phyloP scores from a whole-genome alignment of 2,113 vertebrate genomes.

The Paracanthobrama guichenoti region DNA sequence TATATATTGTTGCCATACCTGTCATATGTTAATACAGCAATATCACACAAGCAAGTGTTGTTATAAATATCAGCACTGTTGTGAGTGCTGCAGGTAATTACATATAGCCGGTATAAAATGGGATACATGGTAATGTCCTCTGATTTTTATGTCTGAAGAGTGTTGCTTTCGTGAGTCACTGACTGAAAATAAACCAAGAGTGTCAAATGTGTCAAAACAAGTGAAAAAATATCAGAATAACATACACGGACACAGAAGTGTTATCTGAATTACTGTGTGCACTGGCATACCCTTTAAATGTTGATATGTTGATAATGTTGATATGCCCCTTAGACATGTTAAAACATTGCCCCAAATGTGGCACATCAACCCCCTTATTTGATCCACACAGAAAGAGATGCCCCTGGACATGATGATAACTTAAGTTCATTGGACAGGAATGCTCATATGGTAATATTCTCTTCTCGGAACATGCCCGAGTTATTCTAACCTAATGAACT shows the following conservation, averaged over 20 bases:
- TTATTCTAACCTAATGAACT: neutral
- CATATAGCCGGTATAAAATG: neutral
- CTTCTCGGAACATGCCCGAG: neutral
- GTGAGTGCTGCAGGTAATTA: constrained; percentile 10
- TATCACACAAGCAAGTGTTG: neutral
- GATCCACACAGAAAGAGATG: neutral
- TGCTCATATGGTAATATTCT: neutral
- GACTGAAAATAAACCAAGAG: constrained; percentile 36
- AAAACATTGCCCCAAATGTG: constrained; percentile 6
- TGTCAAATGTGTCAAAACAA: constrained; percentile 37
- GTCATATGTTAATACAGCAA: neutral
- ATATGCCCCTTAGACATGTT: constrained; percentile 31
- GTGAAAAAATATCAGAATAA: neutral
- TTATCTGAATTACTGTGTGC: constrained; percentile 16
- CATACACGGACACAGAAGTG: neutral
- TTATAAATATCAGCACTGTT: neutral
- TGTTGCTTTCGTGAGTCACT: constrained; percentile 26
- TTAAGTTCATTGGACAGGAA: constrained; percentile 11
- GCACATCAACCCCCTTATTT: neutral
- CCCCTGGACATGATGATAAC: neutral
- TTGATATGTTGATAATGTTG: constrained; percentile 43
- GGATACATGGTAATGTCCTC: constrained; percentile 9
- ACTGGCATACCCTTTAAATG: neutral
- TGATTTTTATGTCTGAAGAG: neutral
- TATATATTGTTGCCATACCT: too few species aligned